Percentiles rank a stretch among this genome's conserved stretches.
phyloP scores from a whole-genome alignment of 2,113 vertebrate genomes.

The Telmatochromis brichardi region DNA sequence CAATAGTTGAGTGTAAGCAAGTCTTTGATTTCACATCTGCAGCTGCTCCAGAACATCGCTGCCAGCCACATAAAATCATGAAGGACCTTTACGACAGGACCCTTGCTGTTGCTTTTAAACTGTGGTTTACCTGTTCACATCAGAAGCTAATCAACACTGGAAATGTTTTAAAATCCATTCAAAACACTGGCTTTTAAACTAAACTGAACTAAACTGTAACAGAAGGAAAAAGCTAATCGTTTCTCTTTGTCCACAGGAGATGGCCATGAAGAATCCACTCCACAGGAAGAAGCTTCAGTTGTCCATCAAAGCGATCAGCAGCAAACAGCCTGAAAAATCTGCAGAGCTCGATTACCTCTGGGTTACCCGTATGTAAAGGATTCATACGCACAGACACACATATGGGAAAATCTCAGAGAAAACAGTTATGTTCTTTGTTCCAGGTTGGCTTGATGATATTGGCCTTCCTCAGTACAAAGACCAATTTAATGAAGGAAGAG shows the following conservation, averaged over 20 bases:
- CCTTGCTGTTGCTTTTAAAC: not conserved
- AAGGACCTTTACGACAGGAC: not conserved
- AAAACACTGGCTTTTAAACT: not conserved
- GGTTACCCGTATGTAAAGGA: conserved; percentile 87
- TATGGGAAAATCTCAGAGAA: not conserved
- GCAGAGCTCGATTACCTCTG: conserved; percentile 87
- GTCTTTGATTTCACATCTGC: not conserved
- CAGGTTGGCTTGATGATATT: conserved; percentile 95
- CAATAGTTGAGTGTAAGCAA: not conserved
- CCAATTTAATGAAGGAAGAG: conserved; percentile 89
- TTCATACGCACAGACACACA: not conserved
- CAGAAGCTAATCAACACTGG: not conserved
- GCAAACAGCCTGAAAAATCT: conserved; percentile 81
- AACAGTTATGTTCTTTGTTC: not conserved
- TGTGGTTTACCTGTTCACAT: not conserved
- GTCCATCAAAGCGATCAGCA: conserved; percentile 77
- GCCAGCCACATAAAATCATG: not conserved
- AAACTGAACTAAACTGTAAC: not conserved
- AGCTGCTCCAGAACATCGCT: not conserved
- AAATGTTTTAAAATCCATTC: not conserved
- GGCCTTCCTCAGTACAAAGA: conserved; percentile 98
- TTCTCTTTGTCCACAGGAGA: conserved; percentile 70
- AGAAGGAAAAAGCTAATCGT: not conserved
- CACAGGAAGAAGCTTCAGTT: conserved; percentile 94
- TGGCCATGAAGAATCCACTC: conserved; percentile 90